Conservation (phyloP, 2,113 vertebrate genomes). For the Leuciscus idus region DNA sequence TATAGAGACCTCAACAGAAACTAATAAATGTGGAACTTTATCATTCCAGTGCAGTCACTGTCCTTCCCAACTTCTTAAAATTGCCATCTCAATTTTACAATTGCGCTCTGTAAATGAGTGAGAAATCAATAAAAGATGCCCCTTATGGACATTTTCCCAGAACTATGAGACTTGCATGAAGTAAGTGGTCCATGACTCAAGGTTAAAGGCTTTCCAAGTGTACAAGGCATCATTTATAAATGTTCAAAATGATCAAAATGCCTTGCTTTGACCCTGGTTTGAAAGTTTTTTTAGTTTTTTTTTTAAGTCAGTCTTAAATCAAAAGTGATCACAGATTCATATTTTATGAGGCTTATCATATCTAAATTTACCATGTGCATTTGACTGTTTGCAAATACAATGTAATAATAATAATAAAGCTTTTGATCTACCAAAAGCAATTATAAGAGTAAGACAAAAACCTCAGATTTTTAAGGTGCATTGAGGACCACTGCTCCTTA, state of each 20-base stretch:
- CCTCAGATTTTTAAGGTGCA: background rate
- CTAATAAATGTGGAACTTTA: constrained; percentile 20
- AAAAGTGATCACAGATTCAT: constrained; percentile 16
- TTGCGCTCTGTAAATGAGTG: constrained; percentile 37
- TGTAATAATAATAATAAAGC: background rate
- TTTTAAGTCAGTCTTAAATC: constrained; percentile 8
- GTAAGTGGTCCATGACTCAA: constrained; percentile 23
- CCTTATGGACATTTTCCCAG: constrained; percentile 27
- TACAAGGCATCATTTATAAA: background rate
- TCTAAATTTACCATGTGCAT: background rate
- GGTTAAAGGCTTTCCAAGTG: constrained; percentile 27
- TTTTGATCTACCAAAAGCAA: background rate
- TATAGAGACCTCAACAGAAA: constrained; percentile 1
- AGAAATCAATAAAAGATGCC: constrained; percentile 44
- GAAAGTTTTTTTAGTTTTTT: background rate
- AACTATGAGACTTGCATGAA: constrained; percentile 11
- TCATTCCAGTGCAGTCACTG: constrained; percentile 10
- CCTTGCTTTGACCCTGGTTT: constrained; percentile 47
- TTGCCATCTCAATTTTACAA: constrained; percentile 34
- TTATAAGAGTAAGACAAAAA: background rate
- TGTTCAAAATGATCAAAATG: background rate
- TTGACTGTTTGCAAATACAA: background rate
- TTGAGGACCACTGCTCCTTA: background rate
- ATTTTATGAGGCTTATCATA: background rate
- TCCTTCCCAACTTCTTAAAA: constrained; percentile 21